Evolutionary conservation across 2,888 invertebrate species (phyloP), one percentile per base, ranked within the genome.

Genomic region (Apocheima hispidaria): DNA sequence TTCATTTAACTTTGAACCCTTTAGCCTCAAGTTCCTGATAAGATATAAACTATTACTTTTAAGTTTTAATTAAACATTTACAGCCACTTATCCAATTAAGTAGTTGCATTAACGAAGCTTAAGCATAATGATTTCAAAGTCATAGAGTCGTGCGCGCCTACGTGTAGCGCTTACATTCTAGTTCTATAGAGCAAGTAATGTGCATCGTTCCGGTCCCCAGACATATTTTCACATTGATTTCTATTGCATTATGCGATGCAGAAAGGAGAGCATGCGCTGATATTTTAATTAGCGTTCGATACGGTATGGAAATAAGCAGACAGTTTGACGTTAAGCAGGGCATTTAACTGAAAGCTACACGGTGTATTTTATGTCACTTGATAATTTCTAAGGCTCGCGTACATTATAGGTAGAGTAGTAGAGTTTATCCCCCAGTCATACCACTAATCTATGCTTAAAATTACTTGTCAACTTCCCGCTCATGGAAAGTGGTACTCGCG

Each of bases 141-240:
- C 46, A 58, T 12, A 30, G 16, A 28, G 16, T 9, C 28, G 6
- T n/a, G n/a, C 18, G 16, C 16, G 26, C 26, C 20, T 49, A 49
- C 21, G 20, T 28, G 1, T 28, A 10, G 10, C n/a, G 26, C 30
- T 51, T 60, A 44, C 36, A n/a, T 60, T 53, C 23, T 7, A 43
- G 41, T 46, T 30, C 36, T 53, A 10, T 16, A 49, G 16, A 16
- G 12, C 14, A 18, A 40, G 44, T 16, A 30, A 36, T 20, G 16
- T 41, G 28, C 56, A 56, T 62, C 61, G 61, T 62, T 62, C 56
- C 61, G 61, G 61, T 46, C 20, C 44, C 16, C 30, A n/a, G 18
- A 40, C 50, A 55, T 60, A 57, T 62, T 62, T 57, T 62, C 61
- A 62, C 56, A 62, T 62, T 62, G 56, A 62, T 62, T 62, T 62